These are phyloP conservation scores for Dendrocincla fuliginosa DNA, from an alignment of 2,797 vertebrate species.

Conservation along the genomic window DNA sequence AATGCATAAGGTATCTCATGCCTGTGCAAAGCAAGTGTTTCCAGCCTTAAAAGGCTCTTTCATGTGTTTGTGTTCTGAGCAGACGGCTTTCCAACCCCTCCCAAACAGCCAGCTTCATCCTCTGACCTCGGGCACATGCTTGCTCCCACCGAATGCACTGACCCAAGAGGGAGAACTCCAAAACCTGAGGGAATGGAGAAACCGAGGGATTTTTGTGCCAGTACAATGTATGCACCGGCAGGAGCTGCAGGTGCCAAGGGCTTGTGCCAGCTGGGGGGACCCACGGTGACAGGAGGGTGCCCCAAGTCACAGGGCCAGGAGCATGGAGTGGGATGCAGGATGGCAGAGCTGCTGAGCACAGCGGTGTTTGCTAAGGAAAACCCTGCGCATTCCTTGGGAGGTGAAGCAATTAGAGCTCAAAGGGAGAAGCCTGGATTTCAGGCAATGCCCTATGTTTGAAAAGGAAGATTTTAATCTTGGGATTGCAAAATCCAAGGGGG, in stretches of 20 bases:
- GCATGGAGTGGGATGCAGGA: background rate
- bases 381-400: fast-evolving
- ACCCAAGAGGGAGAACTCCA: background rate
- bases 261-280: background rate
- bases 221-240: fast-evolving
- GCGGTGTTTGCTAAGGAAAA: background rate
- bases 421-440: background rate
- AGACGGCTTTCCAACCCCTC: background rate
- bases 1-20: background rate
- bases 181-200: background rate
- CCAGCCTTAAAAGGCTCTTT: slow-evolving; percentile 7
- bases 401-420: background rate
- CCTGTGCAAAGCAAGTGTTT: background rate
- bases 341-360: background rate
- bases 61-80: background rate
- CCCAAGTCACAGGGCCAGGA: fast-evolving
- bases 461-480: background rate
- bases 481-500: background rate
- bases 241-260: background rate
- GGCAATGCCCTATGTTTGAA: background rate
- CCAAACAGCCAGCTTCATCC: background rate
- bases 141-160: fast-evolving
- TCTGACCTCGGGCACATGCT: fast-evolving
- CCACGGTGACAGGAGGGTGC: background rate
- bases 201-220: background rate